A percentile compares a stretch with the other conserved stretches of the same genome.
Evolutionary conservation across 2,797 vertebrate species (phyloP).

Genomic region (Pangasius macronema): DNA sequence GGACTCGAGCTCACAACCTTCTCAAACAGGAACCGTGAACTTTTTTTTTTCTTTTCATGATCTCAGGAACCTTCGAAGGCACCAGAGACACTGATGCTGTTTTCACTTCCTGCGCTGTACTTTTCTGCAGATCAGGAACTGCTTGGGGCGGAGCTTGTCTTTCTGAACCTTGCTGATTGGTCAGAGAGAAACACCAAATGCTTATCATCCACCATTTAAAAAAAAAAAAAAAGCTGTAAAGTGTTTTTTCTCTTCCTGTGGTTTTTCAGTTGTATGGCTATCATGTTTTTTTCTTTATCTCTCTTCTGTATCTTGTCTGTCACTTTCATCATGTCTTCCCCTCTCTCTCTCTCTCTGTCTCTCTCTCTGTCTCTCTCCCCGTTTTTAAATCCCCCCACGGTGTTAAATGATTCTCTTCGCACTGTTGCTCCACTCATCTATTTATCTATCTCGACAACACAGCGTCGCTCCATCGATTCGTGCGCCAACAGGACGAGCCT

Average conservation of each 20-base stretch:
- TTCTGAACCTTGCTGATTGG: neutral
- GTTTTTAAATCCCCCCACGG: slow-evolving; percentile 29
- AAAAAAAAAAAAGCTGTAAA: neutral
- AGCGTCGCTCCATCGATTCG: slow-evolving; percentile 52
- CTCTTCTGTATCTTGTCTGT: neutral
- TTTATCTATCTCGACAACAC: slow-evolving; percentile 56
- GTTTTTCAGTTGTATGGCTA: neutral
- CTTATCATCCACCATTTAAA: neutral
- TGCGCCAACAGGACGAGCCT: slow-evolving; percentile 44
- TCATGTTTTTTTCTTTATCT: slow-evolving; percentile 32
- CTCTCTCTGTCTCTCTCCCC: slow-evolving; percentile 30
- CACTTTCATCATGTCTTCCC: neutral
- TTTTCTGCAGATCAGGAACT: neutral
- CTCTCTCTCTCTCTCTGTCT: slow-evolving; percentile 28
- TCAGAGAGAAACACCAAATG: neutral
- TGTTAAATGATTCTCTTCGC: slow-evolving; percentile 53
- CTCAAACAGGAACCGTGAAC: neutral
- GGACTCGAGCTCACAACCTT: neutral
- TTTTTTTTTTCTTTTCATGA: neutral
- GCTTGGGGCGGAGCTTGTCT: neutral
- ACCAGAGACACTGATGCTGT: neutral
- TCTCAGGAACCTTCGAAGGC: neutral
- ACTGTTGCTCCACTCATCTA: slow-evolving; percentile 49
- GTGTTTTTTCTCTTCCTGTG: neutral
- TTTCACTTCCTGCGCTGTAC: neutral